Base-by-base conservation (phyloP, 2,113 vertebrate genomes). In the Chloebia gouldiae region DNA sequence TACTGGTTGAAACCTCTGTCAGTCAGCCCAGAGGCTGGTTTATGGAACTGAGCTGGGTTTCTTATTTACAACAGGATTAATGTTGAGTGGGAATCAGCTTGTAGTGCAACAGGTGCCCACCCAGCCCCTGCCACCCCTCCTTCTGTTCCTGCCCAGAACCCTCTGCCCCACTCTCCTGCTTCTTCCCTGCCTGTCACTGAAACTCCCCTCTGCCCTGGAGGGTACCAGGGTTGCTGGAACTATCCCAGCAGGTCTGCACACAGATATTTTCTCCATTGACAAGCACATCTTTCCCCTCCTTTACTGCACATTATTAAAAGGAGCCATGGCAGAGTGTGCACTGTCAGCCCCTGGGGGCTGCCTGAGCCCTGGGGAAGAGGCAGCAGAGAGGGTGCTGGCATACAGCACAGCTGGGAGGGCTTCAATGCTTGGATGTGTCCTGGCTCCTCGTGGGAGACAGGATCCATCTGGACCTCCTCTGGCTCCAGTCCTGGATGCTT, bases 81-180 rank as follows among this genome's bases (percentile, higher is more conserved):
- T 28, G 27, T 51, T 51, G 25, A 51, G 27, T 51, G 28, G 5
- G 6, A 51, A 51, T 28, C 15, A 51, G 50, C 27, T 17, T 51
- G 27, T 28, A 28, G 15, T 51, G 50, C 50, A 28, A 16, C 50
- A 28, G 25, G 50, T 28, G 83, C 51, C 47, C 40, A 42, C 19
- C 11, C 50, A 47, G 60, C 31, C 53, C n/a, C 65, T 15, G 1
- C 4, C 2, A 0, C 57, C 0, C 0, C 50, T 17, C 10, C 42
- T n/a, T 53, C 22, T 54, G 40, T 40, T 56, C 17, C 63, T 28
- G 33, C 45, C 44, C 5, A 0, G 24, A 79, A 7, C 13, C 8
- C 76, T 53, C 54, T 76, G 33, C 42, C 21, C 85, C 27, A 6
- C 20, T 79, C 45, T 66, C 24, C 70, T 51, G 3, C 35, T 2